Base-by-base conservation (phyloP, 1,140 invertebrate genomes). In the Anastrepha obliqua region DNA sequence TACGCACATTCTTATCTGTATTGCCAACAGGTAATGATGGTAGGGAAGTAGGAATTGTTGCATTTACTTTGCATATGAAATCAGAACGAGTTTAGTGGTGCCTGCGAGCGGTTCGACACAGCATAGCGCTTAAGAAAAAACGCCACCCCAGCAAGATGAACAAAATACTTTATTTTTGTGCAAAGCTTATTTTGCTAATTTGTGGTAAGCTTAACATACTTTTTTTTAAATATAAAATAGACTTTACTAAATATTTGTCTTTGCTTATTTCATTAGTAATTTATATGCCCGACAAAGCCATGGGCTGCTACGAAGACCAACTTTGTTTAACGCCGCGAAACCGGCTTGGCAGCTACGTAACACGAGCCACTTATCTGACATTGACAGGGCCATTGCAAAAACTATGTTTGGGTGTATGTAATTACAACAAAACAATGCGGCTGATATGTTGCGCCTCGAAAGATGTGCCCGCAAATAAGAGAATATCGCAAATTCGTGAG, bases 401-500 rank as follows among this genome's bases (percentile, higher is more conserved):
- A 1, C 44, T 74, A 74, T 74, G 67, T 47, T 47, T 74, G 42
- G 67, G 67, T 47, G 42, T 74, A 17, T 74, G 67, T 39, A 47
- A 15, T 74, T 47, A 74, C 42, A 74, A 74, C 13, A 2, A 13
- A 47, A 74, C 67, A 44, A 47, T 17, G 44, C 9, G 7, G 17
- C 39, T 44, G 17, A 13, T 74, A 47, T 74, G 67, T 5, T 74
- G 67, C 67, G 11, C 39, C 13, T 11, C 11, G 3, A 11, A 44
- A 17, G 67, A 74, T 74, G 67, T 17, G 39, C 67, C 67, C 11
- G 39, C 67, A 44, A 42, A 47, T 2, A 47, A 47, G 17, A 74
- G 67, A 74, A 47, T 74, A 74, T 74, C 67, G 67, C 39, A 74
- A 74, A n/a, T 6, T 44, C 67, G 67, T 74, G 6, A 74, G 67